A percentile compares a stretch with the other conserved stretches of the same genome.
Conservation (phyloP, 2,113 vertebrate species). For the Turdus rufiventris region DNA sequence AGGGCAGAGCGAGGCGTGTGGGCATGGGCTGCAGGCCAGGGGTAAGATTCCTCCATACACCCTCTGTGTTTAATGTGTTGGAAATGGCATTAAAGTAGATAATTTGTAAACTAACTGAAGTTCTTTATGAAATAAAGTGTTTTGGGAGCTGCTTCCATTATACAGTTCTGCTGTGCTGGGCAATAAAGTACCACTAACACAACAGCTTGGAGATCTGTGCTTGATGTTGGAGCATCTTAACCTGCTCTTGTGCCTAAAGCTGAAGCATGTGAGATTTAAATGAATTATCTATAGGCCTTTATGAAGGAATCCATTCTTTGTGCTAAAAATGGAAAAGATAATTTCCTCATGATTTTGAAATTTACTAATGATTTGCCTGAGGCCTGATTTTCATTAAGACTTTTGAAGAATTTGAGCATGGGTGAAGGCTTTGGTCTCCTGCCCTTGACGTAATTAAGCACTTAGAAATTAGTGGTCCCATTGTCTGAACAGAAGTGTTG, state of each 20-base stretch:
- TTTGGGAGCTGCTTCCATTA: neutral
- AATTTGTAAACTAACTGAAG: neutral
- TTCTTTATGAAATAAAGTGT: neutral
- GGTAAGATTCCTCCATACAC: slow-evolving; percentile 70
- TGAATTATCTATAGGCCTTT: neutral
- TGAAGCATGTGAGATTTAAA: neutral
- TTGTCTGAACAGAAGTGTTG: neutral
- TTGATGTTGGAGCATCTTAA: neutral
- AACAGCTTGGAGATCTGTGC: neutral
- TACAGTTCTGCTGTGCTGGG: neutral
- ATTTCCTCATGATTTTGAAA: neutral
- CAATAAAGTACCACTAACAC: neutral
- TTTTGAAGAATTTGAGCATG: neutral
- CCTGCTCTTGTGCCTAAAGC: neutral
- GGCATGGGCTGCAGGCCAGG: slow-evolving; percentile 88
- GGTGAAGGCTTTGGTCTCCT: neutral
- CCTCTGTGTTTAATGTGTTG: too few species aligned
- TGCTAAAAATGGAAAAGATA: neutral
- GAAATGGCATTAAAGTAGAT: neutral
- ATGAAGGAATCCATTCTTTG: neutral
- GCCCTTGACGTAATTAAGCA: neutral
- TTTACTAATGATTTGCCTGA: neutral
- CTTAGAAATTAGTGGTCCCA: neutral
- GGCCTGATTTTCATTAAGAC: neutral
- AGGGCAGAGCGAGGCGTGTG: slow-evolving; percentile 80